phyloP scores from a whole-genome alignment of 2,888 invertebrate species.

The Hanleya hanleyi region DNA sequence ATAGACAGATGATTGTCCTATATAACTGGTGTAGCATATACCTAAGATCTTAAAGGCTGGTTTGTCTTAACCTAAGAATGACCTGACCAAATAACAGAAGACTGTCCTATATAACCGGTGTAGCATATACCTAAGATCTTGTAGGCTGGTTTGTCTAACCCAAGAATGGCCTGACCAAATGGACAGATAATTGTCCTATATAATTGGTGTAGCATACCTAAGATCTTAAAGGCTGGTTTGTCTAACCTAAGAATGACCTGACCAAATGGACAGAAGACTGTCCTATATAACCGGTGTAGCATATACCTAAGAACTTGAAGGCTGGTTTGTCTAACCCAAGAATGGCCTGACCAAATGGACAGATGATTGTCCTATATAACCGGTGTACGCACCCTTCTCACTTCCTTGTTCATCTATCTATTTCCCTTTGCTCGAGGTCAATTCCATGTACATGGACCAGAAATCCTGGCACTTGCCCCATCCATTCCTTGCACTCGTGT shows the following conservation, averaged over 20 bases:
- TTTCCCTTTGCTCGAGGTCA: no score
- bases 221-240: conserved; percentile 80
- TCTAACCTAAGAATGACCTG: conserved; percentile 81
- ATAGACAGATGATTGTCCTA: conserved; percentile 81
- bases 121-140: conserved; percentile 80
- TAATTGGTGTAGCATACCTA: conserved; percentile 77
- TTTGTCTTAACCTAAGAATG: no score
- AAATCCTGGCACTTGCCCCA: no score
- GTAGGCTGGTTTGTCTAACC: conserved; percentile 80
- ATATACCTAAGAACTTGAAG: conserved; percentile 79
- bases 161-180: conserved; percentile 82
- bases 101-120: no score
- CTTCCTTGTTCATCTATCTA: no score
- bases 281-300: no score
- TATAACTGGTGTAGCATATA: no score
- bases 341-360: conserved; percentile 84
- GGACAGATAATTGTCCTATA: conserved; percentile 80
- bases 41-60: no score
- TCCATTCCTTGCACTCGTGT: no score
- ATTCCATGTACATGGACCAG: no score
- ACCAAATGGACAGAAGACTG: conserved; percentile 84
- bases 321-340: conserved; percentile 81
- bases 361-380: conserved; percentile 79
- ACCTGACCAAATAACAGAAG: no score
- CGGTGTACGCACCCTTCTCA: no score